Base-by-base conservation (phyloP, 2,113 vertebrate species). In the Isurus oxyrinchus region DNA sequence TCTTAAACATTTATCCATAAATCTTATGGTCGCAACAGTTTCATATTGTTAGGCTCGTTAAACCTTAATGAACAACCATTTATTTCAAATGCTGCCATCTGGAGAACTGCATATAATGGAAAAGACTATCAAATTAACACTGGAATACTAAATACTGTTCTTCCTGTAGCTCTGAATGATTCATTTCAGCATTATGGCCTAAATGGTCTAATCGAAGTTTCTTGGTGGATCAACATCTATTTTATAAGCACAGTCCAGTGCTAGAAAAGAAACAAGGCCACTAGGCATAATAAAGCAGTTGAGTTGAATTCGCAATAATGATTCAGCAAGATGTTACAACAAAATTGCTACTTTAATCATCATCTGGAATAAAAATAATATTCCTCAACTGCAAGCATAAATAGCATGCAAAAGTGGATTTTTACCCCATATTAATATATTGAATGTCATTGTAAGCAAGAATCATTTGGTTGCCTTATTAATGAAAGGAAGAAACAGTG, bases 31-130 rank as follows among this genome's bases (percentile, higher is more conserved):
- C 55, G 66, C 23, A 95, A 72, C 27, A 53, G 44, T 76, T 95
- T 31, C 49, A 72, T 69, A 95, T 44, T 76, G 67, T 72, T 95
- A 59, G 21, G 44, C n/a, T 95, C 94, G 6, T 55, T 72, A 95
- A 95, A 72, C 25, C 59, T 94, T 94, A 94, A 94, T 23, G 35
- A 66, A 94, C 90, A 23, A 25, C 14, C 90, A 94, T 94, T 63
- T 63, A 63, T 63, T 94, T 63, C 90, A 63, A 94, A 63, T 63
- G 90, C 59, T 63, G 90, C 90, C 90, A 94, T 72, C 94, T 95
- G 94, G 94, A 72, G 94, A 72, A 95, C 49, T 95, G 44, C 27
- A 72, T 35, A 35, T 55, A 76, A 72, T 76, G 66, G 94, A 49
- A 95, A 44, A 55, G 40, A 76, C 27, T 13, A 95, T 72, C 25